Base-by-base conservation (phyloP, 2,113 vertebrate species). In the Malurus alboscapulatus region DNA sequence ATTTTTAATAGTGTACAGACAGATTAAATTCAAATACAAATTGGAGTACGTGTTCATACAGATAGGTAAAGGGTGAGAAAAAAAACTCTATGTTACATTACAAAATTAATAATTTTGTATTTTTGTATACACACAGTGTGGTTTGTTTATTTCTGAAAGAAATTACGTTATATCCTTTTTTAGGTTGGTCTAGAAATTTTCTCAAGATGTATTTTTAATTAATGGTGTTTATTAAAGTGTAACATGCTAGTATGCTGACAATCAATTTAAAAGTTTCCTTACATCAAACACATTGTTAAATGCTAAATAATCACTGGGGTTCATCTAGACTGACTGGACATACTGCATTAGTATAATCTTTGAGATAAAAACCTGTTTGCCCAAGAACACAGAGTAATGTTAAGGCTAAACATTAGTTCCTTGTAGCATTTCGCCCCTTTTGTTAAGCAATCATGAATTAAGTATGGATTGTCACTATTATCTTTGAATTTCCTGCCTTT, bases 401-500 rank as follows among this genome's bases (percentile, higher is more conserved):
- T 84, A 74, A 83, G 71, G n/a, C 74, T 62, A 21, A 68, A 75
- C 58, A 36, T 67, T 57, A 80, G 58, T 76, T 91, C 51, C 45
- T 94, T 9, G 0, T 73, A 50, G 22, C 1, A 1, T 82, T 95
- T 85, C 14, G 1, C 17, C 17, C 17, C 63, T 88, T 91, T 95
- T 90, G 73, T 91, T 73, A 92, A 81, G 51, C 44, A 80, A 17
- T 92, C 47, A 78, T 87, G 62, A 95, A 93, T 94, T 93, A 94
- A 91, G 47, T 65, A 81, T 48, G 62, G 50, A 47, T 89, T 94
- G 34, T 88, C 73, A 76, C 24, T 73, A 67, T 76, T 87, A 34
- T 71, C 44, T 71, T 84, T 66, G 72, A 77, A 87, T 95, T 92
- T 95, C 74, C 78, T 93, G 74, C 42, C 54, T 94, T 94, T 94